Base-by-base conservation (phyloP, 2,888 invertebrate genomes). In the Endomychus coccineus region DNA sequence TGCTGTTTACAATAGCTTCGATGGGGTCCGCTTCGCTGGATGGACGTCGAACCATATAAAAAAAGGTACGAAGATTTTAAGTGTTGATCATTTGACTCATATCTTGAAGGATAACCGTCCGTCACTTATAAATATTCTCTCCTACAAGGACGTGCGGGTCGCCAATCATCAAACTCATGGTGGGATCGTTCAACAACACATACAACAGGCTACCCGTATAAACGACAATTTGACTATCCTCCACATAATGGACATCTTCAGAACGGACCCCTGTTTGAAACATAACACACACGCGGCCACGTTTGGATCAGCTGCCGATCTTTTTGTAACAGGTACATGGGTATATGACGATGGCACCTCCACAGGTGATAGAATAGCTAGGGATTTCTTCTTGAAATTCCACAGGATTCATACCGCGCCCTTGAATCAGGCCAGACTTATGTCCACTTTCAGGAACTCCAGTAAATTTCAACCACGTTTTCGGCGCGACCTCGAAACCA, bases 11-110 rank as follows among this genome's bases (percentile, higher is more conserved):
- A 19, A 19, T 19, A 6, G 6, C n/a, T 19, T 19, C n/a, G 21
- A 19, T 19, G 21, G 21, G n/a, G 21, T 19, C n/a, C 21, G 21
- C 21, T 19, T 19, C 21, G 21, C n/a, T 19, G 21, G 21, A 7
- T n/a, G 21, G n/a, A 19, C 21, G 6, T 6, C 21, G 21, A 6
- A 19, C 6, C 6, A n/a, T 7, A n/a, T 19, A n/a, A 19, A 19
- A 19, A 19, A 19, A 19, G 21, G 21, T 7, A 19, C 21, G 6
- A 19, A 19, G 21, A 19, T 19, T 19, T n/a, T 19, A 19, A 19
- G 21, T n/a, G 21, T 19, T 7, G 21, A 19, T 19, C n/a, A 19
- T n/a, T 19, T 19, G 6, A 19, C 6, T 19, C 21, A n/a, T n/a
- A 19, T 19, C n/a, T 19, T 19, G n/a, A 6, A n/a, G n/a, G n/a